These are phyloP conservation scores for Fundulus diaphanus DNA, from an alignment of 2,797 vertebrate species.

Conservation along the genomic window DNA sequence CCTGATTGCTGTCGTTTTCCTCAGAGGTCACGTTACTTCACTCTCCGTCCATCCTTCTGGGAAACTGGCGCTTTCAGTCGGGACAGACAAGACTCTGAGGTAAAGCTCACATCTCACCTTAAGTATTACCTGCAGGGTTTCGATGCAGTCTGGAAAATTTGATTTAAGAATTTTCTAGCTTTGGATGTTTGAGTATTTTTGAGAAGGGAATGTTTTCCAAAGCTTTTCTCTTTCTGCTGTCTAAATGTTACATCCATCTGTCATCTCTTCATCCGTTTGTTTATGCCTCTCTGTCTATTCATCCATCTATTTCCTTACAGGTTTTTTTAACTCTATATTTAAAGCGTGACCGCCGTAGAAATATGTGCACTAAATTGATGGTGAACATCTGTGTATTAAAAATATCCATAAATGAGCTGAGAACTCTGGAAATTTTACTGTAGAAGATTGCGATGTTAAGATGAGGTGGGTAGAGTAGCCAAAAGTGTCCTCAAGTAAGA, in stretches of 20 bases:
- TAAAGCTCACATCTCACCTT: slow-evolving; percentile 52
- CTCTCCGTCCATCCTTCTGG: slow-evolving; percentile 96
- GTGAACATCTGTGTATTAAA: background rate
- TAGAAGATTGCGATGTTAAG: too few species aligned
- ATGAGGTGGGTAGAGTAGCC: too few species aligned
- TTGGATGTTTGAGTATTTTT: background rate
- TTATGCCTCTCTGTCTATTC: too few species aligned
- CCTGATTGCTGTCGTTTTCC: slow-evolving; percentile 5
- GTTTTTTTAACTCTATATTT: too few species aligned
- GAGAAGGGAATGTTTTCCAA: background rate
- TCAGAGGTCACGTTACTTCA: slow-evolving; percentile 90
- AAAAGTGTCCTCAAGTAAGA: too few species aligned
- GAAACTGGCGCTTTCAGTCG: slow-evolving; percentile 94
- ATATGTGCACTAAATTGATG: too few species aligned
- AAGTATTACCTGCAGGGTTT: background rate
- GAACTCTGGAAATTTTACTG: background rate
- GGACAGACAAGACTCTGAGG: slow-evolving; percentile 96
- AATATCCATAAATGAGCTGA: background rate
- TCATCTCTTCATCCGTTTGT: background rate
- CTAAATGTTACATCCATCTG: background rate
- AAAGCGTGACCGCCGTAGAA: background rate
- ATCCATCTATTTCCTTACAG: background rate
- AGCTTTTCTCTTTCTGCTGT: background rate
- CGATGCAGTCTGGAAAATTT: background rate
- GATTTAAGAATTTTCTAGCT: background rate